A percentile compares a stretch with the other conserved stretches of the same genome.
phyloP scores from a whole-genome alignment of 2,888 invertebrate genomes.

The Athalia rosae region DNA sequence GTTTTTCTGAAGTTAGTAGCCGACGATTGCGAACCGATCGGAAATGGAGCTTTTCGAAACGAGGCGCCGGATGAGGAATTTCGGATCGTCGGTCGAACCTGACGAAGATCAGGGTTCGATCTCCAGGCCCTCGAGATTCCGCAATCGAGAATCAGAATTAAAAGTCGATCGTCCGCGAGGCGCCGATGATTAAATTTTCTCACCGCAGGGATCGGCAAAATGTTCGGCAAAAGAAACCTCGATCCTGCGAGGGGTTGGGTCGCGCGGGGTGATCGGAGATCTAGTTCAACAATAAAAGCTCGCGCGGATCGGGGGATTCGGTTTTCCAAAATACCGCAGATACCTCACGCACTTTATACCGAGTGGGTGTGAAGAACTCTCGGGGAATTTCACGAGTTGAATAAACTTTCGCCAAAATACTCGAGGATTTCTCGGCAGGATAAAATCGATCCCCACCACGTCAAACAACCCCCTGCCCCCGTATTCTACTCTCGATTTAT shows the following conservation, averaged over 20 bases:
- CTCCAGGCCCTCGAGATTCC: no score
- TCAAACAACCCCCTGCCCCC: background rate
- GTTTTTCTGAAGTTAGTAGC: background rate
- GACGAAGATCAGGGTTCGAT: no score
- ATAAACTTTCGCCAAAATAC: background rate
- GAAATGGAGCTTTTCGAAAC: background rate
- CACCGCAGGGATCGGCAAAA: no score
- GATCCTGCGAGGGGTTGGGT: background rate
- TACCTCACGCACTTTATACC: background rate
- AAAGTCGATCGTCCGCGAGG: no score
- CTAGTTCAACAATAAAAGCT: background rate
- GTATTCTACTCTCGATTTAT: background rate
- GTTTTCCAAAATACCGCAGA: background rate
- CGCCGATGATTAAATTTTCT: no score
- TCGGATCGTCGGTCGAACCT: background rate
- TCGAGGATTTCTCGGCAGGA: background rate
- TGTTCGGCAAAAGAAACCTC: background rate
- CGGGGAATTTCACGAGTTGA: background rate
- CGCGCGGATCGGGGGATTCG: no score
- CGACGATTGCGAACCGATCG: background rate
- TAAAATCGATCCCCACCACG: constrained; percentile 11
- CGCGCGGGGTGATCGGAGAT: constrained; percentile 2
- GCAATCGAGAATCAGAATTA: no score
- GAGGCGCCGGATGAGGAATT: background rate
- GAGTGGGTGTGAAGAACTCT: background rate